Evolutionary conservation across 2,888 invertebrate genomes (phyloP).

Genomic region (Eupithecia vulgata): DNA sequence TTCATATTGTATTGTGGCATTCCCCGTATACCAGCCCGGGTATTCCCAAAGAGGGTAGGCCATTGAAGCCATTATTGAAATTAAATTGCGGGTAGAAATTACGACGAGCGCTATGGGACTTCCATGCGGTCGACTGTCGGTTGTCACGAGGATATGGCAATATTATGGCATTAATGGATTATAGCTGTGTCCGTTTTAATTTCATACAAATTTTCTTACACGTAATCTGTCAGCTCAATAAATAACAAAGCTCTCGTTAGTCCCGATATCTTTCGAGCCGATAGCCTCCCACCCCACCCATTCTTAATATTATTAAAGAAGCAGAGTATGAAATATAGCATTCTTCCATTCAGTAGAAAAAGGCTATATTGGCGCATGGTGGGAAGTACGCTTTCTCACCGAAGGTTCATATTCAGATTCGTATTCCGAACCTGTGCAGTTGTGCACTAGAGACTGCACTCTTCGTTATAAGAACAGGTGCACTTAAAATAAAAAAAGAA

Average conservation of each 20-base stretch:
- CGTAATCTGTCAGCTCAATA: too few relatives aligned
- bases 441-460: background rate
- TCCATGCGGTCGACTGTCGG: conserved; percentile 14
- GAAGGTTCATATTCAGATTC: background rate
- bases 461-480: too few relatives aligned
- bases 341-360: too few relatives aligned
- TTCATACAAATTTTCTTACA: too few relatives aligned
- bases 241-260: too few relatives aligned
- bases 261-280: too few relatives aligned
- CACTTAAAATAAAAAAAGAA: background rate
- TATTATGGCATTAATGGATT: conserved; percentile 16
- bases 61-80: conserved; percentile 22
- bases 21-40: conserved; percentile 2
- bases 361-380: too few relatives aligned
- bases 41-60: conserved; percentile 17
- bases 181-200: background rate
- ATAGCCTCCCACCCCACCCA: too few relatives aligned
- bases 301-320: too few relatives aligned
- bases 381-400: background rate
- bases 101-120: conserved; percentile 16
- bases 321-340: too few relatives aligned
- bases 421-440: background rate
- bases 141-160: conserved; percentile 12
- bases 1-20: background rate
- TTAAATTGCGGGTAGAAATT: conserved; percentile 20